Percentiles rank a stretch among this genome's conserved stretches.
These are phyloP conservation scores for Cyclura pinguis DNA, from an alignment of 2,797 vertebrate species.

Conservation along the genomic window DNA sequence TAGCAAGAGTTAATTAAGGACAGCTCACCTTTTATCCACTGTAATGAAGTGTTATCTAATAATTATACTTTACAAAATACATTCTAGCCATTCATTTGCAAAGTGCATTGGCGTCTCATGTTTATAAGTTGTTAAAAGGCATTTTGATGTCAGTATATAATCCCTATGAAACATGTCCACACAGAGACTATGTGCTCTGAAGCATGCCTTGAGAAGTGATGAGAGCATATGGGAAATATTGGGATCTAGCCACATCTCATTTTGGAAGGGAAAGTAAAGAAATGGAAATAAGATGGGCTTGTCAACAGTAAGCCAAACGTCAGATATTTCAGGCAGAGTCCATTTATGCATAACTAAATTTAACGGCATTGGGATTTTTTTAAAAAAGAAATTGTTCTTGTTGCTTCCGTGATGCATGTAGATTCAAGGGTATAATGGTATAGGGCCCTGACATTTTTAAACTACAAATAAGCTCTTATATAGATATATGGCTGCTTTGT, in stretches of 20 bases:
- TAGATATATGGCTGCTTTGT: conserved; percentile 64
- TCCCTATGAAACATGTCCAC: background rate
- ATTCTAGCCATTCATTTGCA: background rate
- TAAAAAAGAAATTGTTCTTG: conserved; percentile 3
- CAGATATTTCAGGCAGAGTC: conserved; percentile 36
- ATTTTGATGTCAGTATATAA: background rate
- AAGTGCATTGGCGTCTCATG: background rate
- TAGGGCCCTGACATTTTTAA: conserved; percentile 51
- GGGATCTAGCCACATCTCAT: conserved; percentile 37
- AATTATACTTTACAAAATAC: background rate
- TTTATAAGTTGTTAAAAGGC: background rate
- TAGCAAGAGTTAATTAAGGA: background rate
- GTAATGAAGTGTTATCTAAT: background rate
- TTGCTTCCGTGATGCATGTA: conserved; percentile 64
- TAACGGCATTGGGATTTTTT: conserved; percentile 5
- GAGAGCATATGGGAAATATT: conserved; percentile 23
- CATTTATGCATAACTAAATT: conserved; percentile 60
- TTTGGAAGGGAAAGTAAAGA: conserved; percentile 38
- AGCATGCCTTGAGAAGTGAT: conserved; percentile 4
- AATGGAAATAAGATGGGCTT: conserved; percentile 54
- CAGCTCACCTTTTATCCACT: background rate
- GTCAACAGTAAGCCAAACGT: conserved; percentile 55
- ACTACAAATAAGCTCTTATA: conserved; percentile 38
- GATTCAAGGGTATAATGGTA: conserved; percentile 57
- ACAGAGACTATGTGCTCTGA: conserved; percentile 13